Base-by-base conservation (phyloP, 2,113 vertebrate species). In the Typhlomys cinereus region DNA sequence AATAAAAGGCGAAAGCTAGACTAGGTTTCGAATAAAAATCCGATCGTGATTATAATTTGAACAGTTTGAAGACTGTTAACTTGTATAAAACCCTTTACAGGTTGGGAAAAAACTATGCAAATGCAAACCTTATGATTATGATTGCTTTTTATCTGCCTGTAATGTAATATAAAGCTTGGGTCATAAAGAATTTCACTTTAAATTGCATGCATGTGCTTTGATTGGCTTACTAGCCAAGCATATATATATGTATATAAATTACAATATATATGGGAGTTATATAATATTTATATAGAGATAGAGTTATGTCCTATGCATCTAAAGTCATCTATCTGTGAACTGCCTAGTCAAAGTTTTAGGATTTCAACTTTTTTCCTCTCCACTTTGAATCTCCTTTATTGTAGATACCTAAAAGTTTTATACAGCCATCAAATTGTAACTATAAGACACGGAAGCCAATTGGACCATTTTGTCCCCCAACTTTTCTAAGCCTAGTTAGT, bases 391-490 rank as follows among this genome's bases (percentile, higher is more conserved):
- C 64, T 80, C 36, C 17, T 74, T 54, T 75, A 69, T 31, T 12
- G 14, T 3, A 85, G 50, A 78, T 5, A 67, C 21, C 50, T 83
- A 27, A 25, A 59, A 41, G 29, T 75, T 78, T 79, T 59, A 80
- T 0, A 29, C 44, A 36, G n/a, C 44, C 34, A 73, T 91, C 64
- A 75, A 36, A 86, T 89, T 84, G 91, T 79, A 80, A 80, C 90
- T 52, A 31, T 0, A 85, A 82, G 70, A 71, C 18, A 54, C 11
- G 8, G 14, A 67, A n/a, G 54, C 8, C 52, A 41, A 31, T 54
- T 36, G 57, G 78, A 7, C 25, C 48, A 73, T 84, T 93, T 39
- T 61, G 20, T 52, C 20, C 11, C 10, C 85, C 39, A 62, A 34
- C 9, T 18, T 85, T n/a, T 41, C 13, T 86, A 88, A 85, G 25